These are phyloP conservation scores for Mythimna lalbum DNA, from an alignment of 2,888 invertebrate genomes.

Conservation along the genomic window DNA sequence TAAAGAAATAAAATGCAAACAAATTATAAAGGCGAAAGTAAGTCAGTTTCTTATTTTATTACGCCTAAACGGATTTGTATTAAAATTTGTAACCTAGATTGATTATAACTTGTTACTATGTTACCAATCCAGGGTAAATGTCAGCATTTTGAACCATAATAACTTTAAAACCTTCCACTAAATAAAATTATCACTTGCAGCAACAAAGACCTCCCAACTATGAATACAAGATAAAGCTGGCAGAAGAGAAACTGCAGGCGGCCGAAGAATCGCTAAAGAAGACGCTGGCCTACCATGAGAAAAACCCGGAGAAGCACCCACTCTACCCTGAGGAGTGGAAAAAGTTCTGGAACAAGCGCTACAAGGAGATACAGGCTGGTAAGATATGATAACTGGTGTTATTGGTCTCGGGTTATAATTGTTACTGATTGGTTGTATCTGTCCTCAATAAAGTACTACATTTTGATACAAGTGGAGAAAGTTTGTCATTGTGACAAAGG, in stretches of 20 bases:
- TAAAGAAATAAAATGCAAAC: too few relatives aligned
- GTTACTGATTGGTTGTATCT: background rate
- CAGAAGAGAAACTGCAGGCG: slow-evolving; percentile 82
- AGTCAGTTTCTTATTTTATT: too few relatives aligned
- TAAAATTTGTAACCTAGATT: too few relatives aligned
- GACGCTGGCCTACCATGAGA: slow-evolving; percentile 93
- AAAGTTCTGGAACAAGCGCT: slow-evolving; percentile 96
- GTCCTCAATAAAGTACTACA: background rate
- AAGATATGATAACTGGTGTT: slow-evolving; percentile 31
- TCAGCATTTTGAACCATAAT: background rate
- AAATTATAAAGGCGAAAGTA: too few relatives aligned
- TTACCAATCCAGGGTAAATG: too few relatives aligned
- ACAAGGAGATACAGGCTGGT: slow-evolving; percentile 94
- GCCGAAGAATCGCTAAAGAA: slow-evolving; percentile 92
- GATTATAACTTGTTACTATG: too few relatives aligned
- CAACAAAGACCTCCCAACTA: slow-evolving; percentile 73
- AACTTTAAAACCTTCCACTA: background rate
- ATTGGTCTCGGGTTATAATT: background rate
- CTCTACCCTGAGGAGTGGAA: slow-evolving; percentile 97
- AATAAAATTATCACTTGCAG: slow-evolving; percentile 6
- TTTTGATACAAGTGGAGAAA: too few relatives aligned
- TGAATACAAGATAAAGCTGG: slow-evolving; percentile 89
- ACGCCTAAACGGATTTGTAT: too few relatives aligned
- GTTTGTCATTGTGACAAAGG: too few relatives aligned
- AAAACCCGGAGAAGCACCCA: slow-evolving; percentile 97